Evolutionary conservation across 2,797 vertebrate species (phyloP), one percentile per base, ranked within the genome.

Genomic region (Malacoraja senta): DNA sequence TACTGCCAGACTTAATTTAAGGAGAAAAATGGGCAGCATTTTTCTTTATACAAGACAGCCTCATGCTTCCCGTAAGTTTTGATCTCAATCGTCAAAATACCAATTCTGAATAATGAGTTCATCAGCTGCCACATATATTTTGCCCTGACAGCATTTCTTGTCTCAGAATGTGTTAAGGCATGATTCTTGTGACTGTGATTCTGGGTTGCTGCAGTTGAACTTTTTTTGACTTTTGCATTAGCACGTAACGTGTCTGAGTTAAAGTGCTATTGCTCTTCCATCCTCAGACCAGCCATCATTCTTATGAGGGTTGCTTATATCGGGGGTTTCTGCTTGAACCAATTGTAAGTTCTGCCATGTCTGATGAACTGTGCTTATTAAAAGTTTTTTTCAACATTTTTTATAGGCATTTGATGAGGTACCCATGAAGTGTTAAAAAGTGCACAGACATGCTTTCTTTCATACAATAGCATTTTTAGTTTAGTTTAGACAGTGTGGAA

Each of bases 131-230:
- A 97, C 95, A 95, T 95, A 94, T 19, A 93, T 95, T 53, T 95
- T 96, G 95, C 96, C 95, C 94, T 94, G 94, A 94, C 93, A 95
- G 94, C 96, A 95, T 96, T 96, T 94, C 96, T 96, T 95, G 95
- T 96, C 96, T 96, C 95, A 96, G 94, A 96, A 96, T 98, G 94
- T 97, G 98, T 98, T 97, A 93, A 94, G 97, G 97, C 98, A 98
- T 96, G 98, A 98, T 95, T 97, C 94, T 94, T 96, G 96, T 98
- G 97, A 97, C 97, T 97, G 94, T 88, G 95, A 94, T 95, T 97
- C 95, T 95, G 96, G 96, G 95, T 95, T 96, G 95, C 95, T 96
- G 95, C 97, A 96, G 95, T 98, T 88, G 98, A 99, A 99, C 98
- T 99, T 96, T 97, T 93, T 93, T 94, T 99, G 98, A 99, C 98